Conservation (phyloP, 1,140 invertebrate species). For the Bombus sylvicola region DNA sequence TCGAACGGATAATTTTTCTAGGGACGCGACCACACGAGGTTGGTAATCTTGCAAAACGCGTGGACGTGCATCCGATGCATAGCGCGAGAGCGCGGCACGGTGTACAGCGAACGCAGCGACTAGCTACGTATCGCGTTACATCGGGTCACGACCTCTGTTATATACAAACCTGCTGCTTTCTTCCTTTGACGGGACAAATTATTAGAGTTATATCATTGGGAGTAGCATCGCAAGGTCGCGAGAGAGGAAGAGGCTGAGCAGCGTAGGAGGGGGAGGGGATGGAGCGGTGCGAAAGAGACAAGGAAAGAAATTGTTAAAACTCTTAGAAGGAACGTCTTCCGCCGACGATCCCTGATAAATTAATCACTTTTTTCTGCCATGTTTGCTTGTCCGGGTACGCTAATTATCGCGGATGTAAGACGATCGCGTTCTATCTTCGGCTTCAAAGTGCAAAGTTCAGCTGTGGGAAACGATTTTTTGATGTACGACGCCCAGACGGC, state of each 20-base stretch:
- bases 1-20: not conserved
- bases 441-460: conserved; percentile 33
- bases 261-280: accelerated
- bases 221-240: conserved; percentile 26
- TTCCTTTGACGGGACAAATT: conserved; percentile 62
- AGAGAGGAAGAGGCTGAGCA: not conserved
- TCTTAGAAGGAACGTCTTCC: conserved; percentile 6
- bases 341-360: conserved; percentile 28
- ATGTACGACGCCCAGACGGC: conserved; percentile 1
- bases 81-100: not conserved
- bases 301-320: not conserved
- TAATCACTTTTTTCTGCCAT: conserved; percentile 36
- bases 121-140: conserved; percentile 61
- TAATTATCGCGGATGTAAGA: conserved; percentile 33
- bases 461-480: conserved; percentile 33
- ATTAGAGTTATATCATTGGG: conserved; percentile 57
- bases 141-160: conserved; percentile 69
- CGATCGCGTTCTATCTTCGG: conserved; percentile 21
- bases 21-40: not conserved
- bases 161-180: conserved; percentile 51
- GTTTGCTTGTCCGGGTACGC: conserved; percentile 3
- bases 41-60: conserved; percentile 27
- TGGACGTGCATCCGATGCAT: conserved; percentile 27
- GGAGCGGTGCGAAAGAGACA: too few species aligned
- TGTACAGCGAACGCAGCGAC: conserved; percentile 28